Conservation (phyloP, 92 coral and sea anemone species). For the Heliopora coerulea region DNA sequence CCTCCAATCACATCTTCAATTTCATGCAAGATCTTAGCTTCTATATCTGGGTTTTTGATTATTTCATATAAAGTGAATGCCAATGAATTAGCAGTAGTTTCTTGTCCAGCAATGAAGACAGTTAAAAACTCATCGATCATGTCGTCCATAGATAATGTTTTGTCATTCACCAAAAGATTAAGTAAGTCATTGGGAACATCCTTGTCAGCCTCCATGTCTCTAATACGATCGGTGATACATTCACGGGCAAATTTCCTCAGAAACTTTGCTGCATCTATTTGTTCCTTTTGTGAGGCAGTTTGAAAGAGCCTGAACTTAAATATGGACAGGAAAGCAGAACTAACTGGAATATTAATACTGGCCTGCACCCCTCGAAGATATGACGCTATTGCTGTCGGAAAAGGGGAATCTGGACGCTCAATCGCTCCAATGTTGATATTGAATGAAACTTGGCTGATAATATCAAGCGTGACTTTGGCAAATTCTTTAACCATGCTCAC, state of each 20-base stretch:
- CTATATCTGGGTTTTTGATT: conserved; percentile 51
- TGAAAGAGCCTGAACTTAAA: conserved; percentile 58
- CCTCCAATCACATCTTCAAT: conserved; percentile 63
- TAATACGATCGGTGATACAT: conserved; percentile 23
- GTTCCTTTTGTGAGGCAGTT: conserved; percentile 26
- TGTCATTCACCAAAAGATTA: conserved; percentile 36
- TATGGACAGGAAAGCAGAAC: background rate
- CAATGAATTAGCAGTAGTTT: conserved; percentile 67
- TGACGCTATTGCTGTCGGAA: conserved; percentile 58
- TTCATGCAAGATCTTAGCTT: conserved; percentile 58
- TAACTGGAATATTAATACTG: conserved; percentile 46
- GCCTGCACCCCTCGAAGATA: conserved; percentile 52
- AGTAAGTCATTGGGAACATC: conserved; percentile 60
- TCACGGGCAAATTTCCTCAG: conserved; percentile 60
- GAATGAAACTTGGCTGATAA: conserved; percentile 91
- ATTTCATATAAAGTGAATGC: conserved; percentile 69
- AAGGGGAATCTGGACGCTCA: conserved; percentile 56
- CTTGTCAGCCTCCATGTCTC: conserved; percentile 29
- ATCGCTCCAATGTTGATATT: conserved; percentile 59
- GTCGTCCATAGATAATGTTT: conserved; percentile 54
- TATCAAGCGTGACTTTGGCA: conserved; percentile 71
- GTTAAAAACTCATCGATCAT: conserved; percentile 66
- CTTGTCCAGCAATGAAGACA: conserved; percentile 76
- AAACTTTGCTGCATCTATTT: conserved; percentile 45
- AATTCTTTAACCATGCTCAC: conserved; percentile 67